phyloP scores from a whole-genome alignment of 2,797 vertebrate genomes.

The Channa striata region DNA sequence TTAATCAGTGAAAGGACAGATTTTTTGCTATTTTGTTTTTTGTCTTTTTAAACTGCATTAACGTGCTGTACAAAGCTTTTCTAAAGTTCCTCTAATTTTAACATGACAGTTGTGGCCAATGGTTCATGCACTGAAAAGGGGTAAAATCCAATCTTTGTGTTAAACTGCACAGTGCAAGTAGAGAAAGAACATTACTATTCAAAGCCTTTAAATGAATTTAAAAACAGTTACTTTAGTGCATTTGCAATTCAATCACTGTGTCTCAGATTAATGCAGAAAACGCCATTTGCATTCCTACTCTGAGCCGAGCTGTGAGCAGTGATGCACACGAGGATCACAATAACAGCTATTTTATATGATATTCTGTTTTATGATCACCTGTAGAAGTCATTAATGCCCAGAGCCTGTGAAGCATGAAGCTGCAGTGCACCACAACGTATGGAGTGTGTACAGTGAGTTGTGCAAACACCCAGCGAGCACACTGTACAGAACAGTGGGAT shows the following conservation, averaged over 20 bases:
- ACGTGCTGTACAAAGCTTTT: conserved; percentile 14
- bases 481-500: conserved; percentile 58
- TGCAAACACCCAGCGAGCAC: conserved; percentile 25
- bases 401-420: conserved; percentile 23
- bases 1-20: no score
- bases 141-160: conserved; percentile 55
- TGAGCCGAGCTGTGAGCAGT: conserved; percentile 49
- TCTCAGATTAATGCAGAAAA: conserved; percentile 75
- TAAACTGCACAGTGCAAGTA: conserved; percentile 31
- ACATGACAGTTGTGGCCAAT: conserved; percentile 45
- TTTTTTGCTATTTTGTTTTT: no score
- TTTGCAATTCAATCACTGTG: conserved; percentile 79
- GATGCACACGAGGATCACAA: conserved; percentile 56
- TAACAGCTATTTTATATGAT: conserved; percentile 57
- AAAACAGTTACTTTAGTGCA: conserved; percentile 75
- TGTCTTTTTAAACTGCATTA: conserved; percentile 25
- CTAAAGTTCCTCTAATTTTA: conserved; percentile 28
- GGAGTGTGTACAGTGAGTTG: conserved; percentile 1
- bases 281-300: conserved; percentile 75
- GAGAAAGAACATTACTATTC: conserved; percentile 64
- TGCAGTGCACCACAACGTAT: conserved; percentile 23
- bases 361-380: conserved; percentile 63
- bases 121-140: conserved; percentile 39
- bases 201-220: conserved; percentile 75
- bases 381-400: conserved; percentile 41